Base-by-base conservation (phyloP, 2,797 vertebrate species). In the Prunella strophiata region DNA sequence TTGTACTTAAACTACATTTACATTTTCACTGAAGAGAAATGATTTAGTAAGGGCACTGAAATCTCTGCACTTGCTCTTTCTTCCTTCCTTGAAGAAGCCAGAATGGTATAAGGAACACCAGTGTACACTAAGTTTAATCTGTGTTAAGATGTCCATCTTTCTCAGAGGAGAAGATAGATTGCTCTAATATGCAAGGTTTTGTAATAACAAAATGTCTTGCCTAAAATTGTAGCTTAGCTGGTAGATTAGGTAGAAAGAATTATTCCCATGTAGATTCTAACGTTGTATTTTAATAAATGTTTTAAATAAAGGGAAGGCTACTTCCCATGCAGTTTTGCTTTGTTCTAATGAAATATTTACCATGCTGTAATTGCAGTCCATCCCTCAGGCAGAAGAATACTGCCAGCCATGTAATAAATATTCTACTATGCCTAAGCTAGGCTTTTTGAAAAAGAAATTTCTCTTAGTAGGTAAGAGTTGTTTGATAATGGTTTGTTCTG, bases 301-400 rank as follows among this genome's bases (percentile, higher is more conserved):
- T 97, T 97, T 97, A 96, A 97, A 96, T 96, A 96, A 92, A 96
- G 77, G 77, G 79, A 92, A 95, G 91, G 93, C 43, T 38, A 93
- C 95, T 95, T 97, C 95, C 81, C 85, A 89, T 93, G 95, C 92
- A 95, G 80, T 94, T 96, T 89, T 89, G 85, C 85, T 96, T 96
- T 82, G 81, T 71, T 94, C 96, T 96, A 94, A 96, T 96, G 95
- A 97, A 97, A 97, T 97, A 96, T 97, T 97, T 93, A 97, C 85
- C 80, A 59, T 76, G 54, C 66, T 62, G 86, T 97, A 97, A 97
- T 96, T 97, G 95, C 76, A 51, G 94, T 88, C 96, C 96, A 95
- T 97, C 77, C 91, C 95, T 97, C 96, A 96, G 96, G 97, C 93
- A 88, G 77, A 65, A 92, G 76, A 71, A 83, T 96, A 72, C 73